Conservation (phyloP, 1,140 invertebrate species). For the Parapsyche elsis region DNA sequence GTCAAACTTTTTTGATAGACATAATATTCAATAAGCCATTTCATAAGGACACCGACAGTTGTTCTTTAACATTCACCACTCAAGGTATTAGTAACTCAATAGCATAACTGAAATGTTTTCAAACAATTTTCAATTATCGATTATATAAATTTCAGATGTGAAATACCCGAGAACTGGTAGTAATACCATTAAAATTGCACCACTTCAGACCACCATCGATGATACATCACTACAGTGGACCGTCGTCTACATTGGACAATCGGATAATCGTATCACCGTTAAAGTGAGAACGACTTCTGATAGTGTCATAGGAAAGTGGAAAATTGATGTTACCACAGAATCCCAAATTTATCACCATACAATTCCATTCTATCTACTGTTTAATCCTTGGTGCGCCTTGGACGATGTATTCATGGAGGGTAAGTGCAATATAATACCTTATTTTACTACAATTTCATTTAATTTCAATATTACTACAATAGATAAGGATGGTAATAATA, state of each 20-base stretch:
- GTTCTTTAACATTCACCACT: constrained; percentile 87
- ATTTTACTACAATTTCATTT: not conserved
- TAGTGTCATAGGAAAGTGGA: constrained; percentile 87
- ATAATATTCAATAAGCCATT: constrained; percentile 80
- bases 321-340: constrained; percentile 86
- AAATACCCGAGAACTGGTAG: constrained; percentile 82
- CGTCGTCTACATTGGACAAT: constrained; percentile 68
- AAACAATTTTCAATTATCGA: not conserved
- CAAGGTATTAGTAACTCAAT: constrained; percentile 68
- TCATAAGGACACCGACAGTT: constrained; percentile 78
- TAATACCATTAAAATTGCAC: constrained; percentile 81
- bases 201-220: constrained; percentile 73
- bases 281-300: constrained; percentile 78
- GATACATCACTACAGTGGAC: constrained; percentile 69
- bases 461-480: too few relatives aligned
- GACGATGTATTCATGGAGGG: constrained; percentile 73
- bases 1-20: constrained; percentile 82
- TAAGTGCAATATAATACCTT: constrained; percentile 56
- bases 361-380: constrained; percentile 77
- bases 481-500: too few relatives aligned
- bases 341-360: constrained; percentile 74
- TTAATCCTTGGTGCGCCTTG: constrained; percentile 87
- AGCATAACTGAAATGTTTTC: constrained; percentile 60
- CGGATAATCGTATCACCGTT: constrained; percentile 69
- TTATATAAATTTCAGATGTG: constrained; percentile 69